Evolutionary conservation across 2,797 vertebrate genomes (phyloP).

Genomic region (Gobio occitaniae): DNA sequence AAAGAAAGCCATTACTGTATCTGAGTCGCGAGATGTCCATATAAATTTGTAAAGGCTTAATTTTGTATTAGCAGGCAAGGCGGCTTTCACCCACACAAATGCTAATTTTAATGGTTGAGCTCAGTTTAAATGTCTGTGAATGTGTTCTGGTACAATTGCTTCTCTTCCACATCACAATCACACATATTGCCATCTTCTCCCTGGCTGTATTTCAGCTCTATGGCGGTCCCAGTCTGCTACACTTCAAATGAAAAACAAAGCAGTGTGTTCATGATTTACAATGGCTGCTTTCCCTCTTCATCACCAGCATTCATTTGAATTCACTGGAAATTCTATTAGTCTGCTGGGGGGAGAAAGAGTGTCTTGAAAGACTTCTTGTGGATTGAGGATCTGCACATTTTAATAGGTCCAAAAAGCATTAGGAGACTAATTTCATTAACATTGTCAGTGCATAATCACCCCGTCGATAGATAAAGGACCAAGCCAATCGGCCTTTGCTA

Average conservation of each 20-base stretch:
- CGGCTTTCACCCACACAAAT: constrained; percentile 66
- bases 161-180: constrained; percentile 56
- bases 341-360: constrained; percentile 25
- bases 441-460: constrained; percentile 61
- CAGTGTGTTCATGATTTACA: constrained; percentile 52
- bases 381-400: constrained; percentile 59
- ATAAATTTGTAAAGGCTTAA: constrained; percentile 72
- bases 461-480: constrained; percentile 52
- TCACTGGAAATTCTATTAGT: constrained; percentile 60
- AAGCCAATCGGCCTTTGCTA: constrained; percentile 53
- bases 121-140: constrained; percentile 67
- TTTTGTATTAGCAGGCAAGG: constrained; percentile 71
- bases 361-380: constrained; percentile 54
- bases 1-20: constrained; percentile 66
- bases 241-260: constrained; percentile 63
- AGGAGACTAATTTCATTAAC: constrained; percentile 77
- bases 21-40: constrained; percentile 62
- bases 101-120: constrained; percentile 71
- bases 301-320: constrained; percentile 52
- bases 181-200: constrained; percentile 41
- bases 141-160: constrained; percentile 59
- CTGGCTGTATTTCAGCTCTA: constrained; percentile 46
- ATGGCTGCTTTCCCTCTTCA: constrained; percentile 42
- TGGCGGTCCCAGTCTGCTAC: constrained; percentile 30
- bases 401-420: constrained; percentile 73